These are phyloP conservation scores for Lepus europaeus DNA, from an alignment of 2,113 vertebrate genomes.

Conservation along the genomic window DNA sequence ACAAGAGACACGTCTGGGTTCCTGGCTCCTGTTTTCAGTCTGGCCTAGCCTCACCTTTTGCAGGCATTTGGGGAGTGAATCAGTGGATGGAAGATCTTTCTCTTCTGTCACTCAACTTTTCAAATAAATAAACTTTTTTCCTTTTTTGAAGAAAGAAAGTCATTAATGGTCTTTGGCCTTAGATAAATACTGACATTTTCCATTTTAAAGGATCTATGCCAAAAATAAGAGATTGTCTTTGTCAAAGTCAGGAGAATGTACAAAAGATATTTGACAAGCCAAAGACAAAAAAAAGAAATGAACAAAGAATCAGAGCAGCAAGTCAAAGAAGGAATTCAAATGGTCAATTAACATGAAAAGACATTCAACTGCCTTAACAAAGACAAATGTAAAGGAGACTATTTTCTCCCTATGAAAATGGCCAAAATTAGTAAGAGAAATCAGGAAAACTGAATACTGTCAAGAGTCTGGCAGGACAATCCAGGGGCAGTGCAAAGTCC, in stretches of 20 bases:
- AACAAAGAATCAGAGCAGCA: neutral
- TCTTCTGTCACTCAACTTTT: too few relatives aligned
- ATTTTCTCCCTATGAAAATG: neutral
- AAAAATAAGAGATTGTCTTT: neutral
- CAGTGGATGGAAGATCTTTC: too few relatives aligned
- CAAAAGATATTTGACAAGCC: neutral
- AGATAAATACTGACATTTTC: neutral
- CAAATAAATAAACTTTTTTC: too few relatives aligned
- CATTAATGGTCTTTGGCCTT: neutral
- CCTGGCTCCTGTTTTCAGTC: too few relatives aligned
- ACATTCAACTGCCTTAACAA: slow-evolving; percentile 4
- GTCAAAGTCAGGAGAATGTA: neutral
- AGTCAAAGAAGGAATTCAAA: slow-evolving; percentile 38
- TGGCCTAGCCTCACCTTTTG: too few relatives aligned
- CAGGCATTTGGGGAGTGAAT: too few relatives aligned
- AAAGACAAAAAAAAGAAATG: neutral
- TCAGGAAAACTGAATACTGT: neutral
- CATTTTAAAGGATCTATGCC: slow-evolving; percentile 52
- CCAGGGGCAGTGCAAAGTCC: neutral
- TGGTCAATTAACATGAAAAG: neutral
- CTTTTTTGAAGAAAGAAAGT: neutral
- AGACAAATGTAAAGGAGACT: neutral
- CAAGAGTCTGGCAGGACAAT: neutral
- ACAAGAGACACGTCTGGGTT: too few relatives aligned
- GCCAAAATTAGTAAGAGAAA: slow-evolving; percentile 40